These are phyloP conservation scores for Lipophrys pholis DNA, from an alignment of 2,113 vertebrate species.

Conservation along the genomic window DNA sequence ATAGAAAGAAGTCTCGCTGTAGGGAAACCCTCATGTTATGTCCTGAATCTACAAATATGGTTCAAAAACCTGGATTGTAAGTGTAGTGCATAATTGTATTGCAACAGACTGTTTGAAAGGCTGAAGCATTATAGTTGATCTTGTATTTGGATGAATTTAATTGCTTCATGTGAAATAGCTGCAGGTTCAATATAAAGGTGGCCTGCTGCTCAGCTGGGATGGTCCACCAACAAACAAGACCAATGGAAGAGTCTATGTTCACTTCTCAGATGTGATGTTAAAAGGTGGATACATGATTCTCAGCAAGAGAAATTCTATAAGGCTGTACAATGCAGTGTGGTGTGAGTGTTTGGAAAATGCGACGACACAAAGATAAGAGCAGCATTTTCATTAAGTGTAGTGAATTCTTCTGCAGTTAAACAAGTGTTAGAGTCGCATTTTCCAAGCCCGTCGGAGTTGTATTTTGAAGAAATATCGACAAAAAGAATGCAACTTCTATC, in stretches of 20 bases:
- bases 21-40: no score
- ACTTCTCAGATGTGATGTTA: conserved; percentile 3
- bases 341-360: conserved; percentile 13
- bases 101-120: no score
- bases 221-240: background rate
- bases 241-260: background rate
- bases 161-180: no score
- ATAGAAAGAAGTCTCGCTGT: no score
- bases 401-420: background rate
- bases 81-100: no score
- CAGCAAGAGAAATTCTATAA: conserved; percentile 1
- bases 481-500: conserved; percentile 1
- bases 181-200: no score
- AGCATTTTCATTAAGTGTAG: conserved; percentile 2
- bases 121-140: no score
- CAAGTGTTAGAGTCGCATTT: background rate
- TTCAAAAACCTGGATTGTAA: no score
- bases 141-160: no score
- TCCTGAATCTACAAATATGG: no score
- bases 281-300: background rate
- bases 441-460: conserved; percentile 14
- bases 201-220: background rate
- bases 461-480: conserved; percentile 8
- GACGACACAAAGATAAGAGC: conserved; percentile 18
- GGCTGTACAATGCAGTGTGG: background rate